Conservation (phyloP, 2,797 vertebrate species). For the Microctenopoma stevenorrisi region DNA sequence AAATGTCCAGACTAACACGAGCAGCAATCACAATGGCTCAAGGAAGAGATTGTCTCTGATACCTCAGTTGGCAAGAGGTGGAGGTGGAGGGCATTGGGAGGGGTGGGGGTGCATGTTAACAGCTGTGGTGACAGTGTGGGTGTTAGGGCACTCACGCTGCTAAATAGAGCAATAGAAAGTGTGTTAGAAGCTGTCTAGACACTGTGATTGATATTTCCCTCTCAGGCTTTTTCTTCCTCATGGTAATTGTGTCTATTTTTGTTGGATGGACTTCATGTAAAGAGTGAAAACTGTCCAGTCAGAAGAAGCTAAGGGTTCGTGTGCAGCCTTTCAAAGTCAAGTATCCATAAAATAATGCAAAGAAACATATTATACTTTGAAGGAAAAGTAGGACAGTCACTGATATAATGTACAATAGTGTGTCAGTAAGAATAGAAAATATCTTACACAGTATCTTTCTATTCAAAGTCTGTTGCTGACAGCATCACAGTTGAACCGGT, state of each 20-base stretch:
- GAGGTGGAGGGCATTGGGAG: neutral
- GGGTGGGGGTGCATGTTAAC: neutral
- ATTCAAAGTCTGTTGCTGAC: too few species aligned
- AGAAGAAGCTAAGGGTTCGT: neutral
- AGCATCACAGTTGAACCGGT: too few species aligned
- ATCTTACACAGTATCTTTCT: too few species aligned
- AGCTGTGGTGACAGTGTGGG: neutral
- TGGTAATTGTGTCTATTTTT: neutral
- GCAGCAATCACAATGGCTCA: constrained; percentile 34
- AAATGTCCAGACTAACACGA: constrained; percentile 31
- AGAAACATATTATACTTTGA: too few species aligned
- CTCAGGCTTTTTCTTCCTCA: neutral
- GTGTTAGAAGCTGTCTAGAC: neutral
- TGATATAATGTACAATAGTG: too few species aligned
- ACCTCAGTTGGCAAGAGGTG: constrained; percentile 2
- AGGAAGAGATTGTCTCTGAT: constrained; percentile 17
- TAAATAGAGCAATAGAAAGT: neutral
- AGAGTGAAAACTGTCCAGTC: neutral
- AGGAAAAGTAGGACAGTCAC: too few species aligned
- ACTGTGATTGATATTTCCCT: neutral
- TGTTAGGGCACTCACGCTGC: neutral
- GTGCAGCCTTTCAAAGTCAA: neutral
- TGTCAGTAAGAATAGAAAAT: too few species aligned
- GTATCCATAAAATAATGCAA: rapidly evolving
- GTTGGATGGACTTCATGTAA: constrained; percentile 1